Base-by-base conservation (phyloP, 1,140 invertebrate genomes). In the Drosophila athabasca region DNA sequence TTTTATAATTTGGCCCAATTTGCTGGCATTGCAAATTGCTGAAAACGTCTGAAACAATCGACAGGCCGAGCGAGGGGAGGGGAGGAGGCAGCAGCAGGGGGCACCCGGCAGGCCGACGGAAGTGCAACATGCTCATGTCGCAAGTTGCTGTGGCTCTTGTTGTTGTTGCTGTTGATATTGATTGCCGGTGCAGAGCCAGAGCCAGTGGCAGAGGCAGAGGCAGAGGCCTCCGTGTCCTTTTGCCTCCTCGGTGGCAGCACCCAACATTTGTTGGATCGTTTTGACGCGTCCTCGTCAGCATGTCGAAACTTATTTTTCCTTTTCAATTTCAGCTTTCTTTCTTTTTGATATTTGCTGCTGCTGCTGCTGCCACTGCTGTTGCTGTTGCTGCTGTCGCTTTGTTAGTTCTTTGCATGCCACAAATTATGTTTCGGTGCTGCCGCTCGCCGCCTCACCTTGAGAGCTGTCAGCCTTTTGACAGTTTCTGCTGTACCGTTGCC, bases 1-100 rank as follows among this genome's bases (percentile, higher is more conserved):
- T 75, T 75, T 75, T 75, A 87, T 88, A 87, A 87, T 87, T 83
- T 87, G 83, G 70, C 83, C 83, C 83, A 87, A 87, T 87, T 87
- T 88, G 83, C 79, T 87, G 82, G 84, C 79, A 69, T 79, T 88
- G 82, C 82, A 87, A 88, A 87, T 87, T 88, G 82, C 83, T 69
- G 57, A 55, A 79, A 83, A 79, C 60, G 75, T 83, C 79, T 71
- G 82, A 68, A 75, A 75, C 77, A 87, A 84, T 75, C 81, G 81
- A 84, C 81, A 81, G 81, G 81, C 53, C 17, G 17, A 8, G n/a
- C 31, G 11, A 11, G 35, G 35, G 9, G 24, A 49, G 9, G 22
- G 26, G 29, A 19, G 43, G 43, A 57, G 26, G 39, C 15, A 13
- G 24, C 0, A 19, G 29, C 6, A 15, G 7, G 9, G 24, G 15